phyloP scores from a whole-genome alignment of 2,113 vertebrate species.

The Megaleporinus macrocephalus region DNA sequence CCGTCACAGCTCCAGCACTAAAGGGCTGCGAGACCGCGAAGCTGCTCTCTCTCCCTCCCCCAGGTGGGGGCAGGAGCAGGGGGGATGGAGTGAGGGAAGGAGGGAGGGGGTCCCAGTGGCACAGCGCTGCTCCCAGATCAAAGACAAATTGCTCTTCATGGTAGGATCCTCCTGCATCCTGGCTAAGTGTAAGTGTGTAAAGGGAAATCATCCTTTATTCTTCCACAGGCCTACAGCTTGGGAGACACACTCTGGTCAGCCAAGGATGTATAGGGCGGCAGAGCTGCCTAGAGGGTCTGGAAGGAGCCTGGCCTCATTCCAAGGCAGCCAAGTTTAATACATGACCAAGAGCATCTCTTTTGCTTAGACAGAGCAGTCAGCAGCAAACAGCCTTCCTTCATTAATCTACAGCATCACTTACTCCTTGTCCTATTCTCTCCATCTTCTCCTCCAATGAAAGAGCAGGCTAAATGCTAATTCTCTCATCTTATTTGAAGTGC shows the following conservation, averaged over 20 bases:
- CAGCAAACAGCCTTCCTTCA: background rate
- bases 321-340: constrained; percentile 18
- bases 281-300: background rate
- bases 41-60: background rate
- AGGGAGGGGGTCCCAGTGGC: constrained; percentile 31
- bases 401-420: constrained; percentile 11
- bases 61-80: background rate
- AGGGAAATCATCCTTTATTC: constrained; percentile 42
- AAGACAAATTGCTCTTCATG: constrained; percentile 54
- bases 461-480: constrained; percentile 38
- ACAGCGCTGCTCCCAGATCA: constrained; percentile 31
- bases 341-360: background rate
- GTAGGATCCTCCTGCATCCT: constrained; percentile 41
- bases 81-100: background rate
- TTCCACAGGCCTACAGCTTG: background rate
- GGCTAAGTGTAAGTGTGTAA: constrained; percentile 25
- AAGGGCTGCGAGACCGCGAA: background rate
- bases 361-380: constrained; percentile 1
- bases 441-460: constrained; percentile 17
- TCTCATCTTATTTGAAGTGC: constrained; percentile 14
- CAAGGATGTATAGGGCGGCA: constrained; percentile 9
- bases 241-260: background rate
- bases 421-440: constrained; percentile 6
- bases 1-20: background rate
- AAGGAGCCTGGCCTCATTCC: constrained; percentile 8